Evolutionary conservation across 2,113 vertebrate species (phyloP), one percentile per base, ranked within the genome.

Genomic region (Dendropsophus ebraccatus): DNA sequence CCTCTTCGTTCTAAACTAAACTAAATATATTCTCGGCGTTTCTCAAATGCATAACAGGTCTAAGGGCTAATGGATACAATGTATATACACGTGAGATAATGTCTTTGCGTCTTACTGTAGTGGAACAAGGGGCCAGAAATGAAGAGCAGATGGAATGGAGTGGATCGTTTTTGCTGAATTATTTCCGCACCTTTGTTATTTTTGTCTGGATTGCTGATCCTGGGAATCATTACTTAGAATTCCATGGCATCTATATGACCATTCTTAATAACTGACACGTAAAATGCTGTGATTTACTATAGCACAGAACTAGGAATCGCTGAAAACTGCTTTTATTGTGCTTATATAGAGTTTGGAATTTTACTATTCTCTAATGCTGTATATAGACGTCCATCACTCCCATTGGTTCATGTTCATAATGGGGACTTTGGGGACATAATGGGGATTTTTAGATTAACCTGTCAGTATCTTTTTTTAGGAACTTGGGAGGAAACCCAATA

Each of bases 21-120:
- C 69, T 83, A 83, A 83, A 83, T 69, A 67, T 35, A 41, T 62
- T 62, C 13, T 28, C 49, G 0, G 6, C 21, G 54, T 60, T 84
- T 65, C 54, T 14, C 49, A 76, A 45, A 81, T 84, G n/a, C 45
- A n/a, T 35, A 41, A n/a, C 72, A 75, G 32, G 65, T 23, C 70
- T 30, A n/a, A 45, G 37, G 41, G n/a, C 47, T 47, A 65, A 65
- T 65, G 56, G 35, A 58, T 83, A 35, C 4, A 41, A 12, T 41
- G n/a, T 49, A 73, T 83, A 58, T n/a, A 49, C 28, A 82, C 32
- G 56, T 56, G 58, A 62, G 28, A 32, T 41, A 3, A 75, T 30
- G 47, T 62, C 17, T 72, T 7, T 45, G 37, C 49, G 67, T 25
- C 52, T 32, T 74, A 32, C 49, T 81, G 67, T 14, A 14, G 4